phyloP scores from a whole-genome alignment of 1,140 invertebrate species.

The Zaprionus davidi region DNA sequence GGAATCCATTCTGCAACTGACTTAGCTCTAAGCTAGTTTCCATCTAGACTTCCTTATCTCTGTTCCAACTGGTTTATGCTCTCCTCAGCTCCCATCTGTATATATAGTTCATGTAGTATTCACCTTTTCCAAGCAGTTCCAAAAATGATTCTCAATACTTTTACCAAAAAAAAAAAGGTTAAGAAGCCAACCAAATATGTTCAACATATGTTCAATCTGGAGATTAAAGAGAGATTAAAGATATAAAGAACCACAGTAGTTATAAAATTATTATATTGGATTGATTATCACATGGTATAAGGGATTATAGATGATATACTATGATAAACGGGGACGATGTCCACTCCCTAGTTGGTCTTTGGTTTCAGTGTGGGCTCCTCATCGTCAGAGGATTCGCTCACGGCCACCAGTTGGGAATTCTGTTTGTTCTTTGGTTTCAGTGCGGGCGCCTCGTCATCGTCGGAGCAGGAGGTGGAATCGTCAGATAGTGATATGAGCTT shows the following conservation, averaged over 20 bases:
- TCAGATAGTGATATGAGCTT: not conserved
- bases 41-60: no score
- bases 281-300: not conserved
- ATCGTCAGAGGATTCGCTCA: not conserved
- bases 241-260: not conserved
- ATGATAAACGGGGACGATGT: not conserved
- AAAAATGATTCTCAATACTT: conserved; percentile 30
- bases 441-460: not conserved
- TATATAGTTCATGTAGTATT: conserved; percentile 7
- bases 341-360: conserved; percentile 5
- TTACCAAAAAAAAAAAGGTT: conserved; percentile 39
- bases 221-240: conserved; percentile 13
- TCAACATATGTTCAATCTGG: conserved; percentile 27
- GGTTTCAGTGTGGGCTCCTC: conserved; percentile 1
- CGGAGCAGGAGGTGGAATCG: not conserved
- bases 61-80: no score
- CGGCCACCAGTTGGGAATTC: not conserved
- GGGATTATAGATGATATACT: not conserved
- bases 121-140: not conserved
- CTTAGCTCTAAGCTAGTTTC: no score
- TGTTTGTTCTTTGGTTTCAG: not conserved
- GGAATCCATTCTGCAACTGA: no score
- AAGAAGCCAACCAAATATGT: conserved; percentile 37
- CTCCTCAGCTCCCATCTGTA: not conserved
- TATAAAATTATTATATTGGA: not conserved